Evolutionary conservation across 2,113 vertebrate genomes (phyloP), one percentile per base, ranked within the genome.

Genomic region (Pao palembangensis): DNA sequence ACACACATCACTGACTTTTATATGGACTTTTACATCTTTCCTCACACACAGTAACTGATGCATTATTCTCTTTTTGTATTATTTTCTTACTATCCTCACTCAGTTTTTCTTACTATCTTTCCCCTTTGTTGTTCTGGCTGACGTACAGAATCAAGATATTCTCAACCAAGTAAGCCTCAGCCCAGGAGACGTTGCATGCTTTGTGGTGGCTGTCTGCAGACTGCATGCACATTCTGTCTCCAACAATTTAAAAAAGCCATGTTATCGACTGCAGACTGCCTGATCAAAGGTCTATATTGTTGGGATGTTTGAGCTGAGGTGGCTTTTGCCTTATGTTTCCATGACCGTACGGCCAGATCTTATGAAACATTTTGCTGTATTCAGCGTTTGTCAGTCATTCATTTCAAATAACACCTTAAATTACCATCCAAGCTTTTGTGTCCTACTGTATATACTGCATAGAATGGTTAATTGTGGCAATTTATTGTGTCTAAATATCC

Each of bases 121-220:
- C 58, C 21, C 44, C 41, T 55, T 41, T 43, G 43, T 61, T 71
- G 20, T 67, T 71, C 58, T 69, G 42, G 84, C 75, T 71, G 72
- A 83, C 73, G 79, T 80, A 88, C 90, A 93, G 92, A 92, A 91
- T 87, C 91, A 92, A 85, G 92, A 93, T 73, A 90, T 92, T 89
- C 89, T 93, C 67, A 91, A 89, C 82, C 91, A 93, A 93, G 92
- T 93, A 93, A 93, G 91, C 71, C 55, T 69, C 63, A 16, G 55
- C 72, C 73, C 61, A 46, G 68, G 43, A 75, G 81, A 76, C 82
- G 78, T 79, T 91, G 90, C 90, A 92, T 92, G 91, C 74, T 77
- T 69, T 87, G 82, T 87, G 73, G 75, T 85, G 85, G 85, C 51
- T 88, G 76, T 89, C 70, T 51, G 74, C 81, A 75, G 79, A 68